Evolutionary conservation across 2,888 invertebrate species (phyloP), one percentile per base, ranked within the genome.

Genomic region (Megastigmus dorsalis): DNA sequence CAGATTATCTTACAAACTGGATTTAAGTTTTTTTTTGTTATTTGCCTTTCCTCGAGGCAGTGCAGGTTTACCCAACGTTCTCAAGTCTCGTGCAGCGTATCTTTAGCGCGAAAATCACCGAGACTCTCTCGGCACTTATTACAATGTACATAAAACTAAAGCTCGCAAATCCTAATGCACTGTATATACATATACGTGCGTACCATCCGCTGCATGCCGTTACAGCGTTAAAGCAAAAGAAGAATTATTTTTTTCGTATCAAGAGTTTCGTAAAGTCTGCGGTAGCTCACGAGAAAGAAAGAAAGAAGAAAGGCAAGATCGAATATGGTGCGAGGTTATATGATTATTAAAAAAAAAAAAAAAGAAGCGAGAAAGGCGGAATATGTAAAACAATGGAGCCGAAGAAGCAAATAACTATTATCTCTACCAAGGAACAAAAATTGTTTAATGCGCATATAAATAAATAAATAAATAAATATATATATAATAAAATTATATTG

Each of bases 381-480:
- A 68, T 69, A n/a, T n/a, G n/a, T n/a, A n/a, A n/a, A n/a, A n/a
- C n/a, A n/a, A n/a, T n/a, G n/a, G n/a, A n/a, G n/a, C n/a, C n/a
- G 9, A 55, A 23, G 26, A 10, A 50, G 18, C 18, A 23, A 62
- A 33, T 59, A 26, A 20, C 36, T 62, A 54, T 30, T 30, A 38
- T 33, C 4, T 9, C 33, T 36, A 55, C 18, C 20, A 36, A 33
- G 52, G 48, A n/a, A n/a, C n/a, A n/a, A n/a, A 50, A 60, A 52
- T 69, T 69, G 68, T 69, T 69, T 69, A 60, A 41, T 69, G 41
- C 60, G n/a, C n/a, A n/a, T n/a, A n/a, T n/a, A n/a, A n/a, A n/a
- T n/a, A n/a, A n/a, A n/a, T n/a, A n/a, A n/a, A n/a, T n/a, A n/a
- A n/a, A n/a, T n/a, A n/a, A n/a, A n/a, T n/a, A n/a, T n/a, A 52